Evolutionary conservation across 2,888 invertebrate species (phyloP).

Genomic region (Drosophila nigritarsus): DNA sequence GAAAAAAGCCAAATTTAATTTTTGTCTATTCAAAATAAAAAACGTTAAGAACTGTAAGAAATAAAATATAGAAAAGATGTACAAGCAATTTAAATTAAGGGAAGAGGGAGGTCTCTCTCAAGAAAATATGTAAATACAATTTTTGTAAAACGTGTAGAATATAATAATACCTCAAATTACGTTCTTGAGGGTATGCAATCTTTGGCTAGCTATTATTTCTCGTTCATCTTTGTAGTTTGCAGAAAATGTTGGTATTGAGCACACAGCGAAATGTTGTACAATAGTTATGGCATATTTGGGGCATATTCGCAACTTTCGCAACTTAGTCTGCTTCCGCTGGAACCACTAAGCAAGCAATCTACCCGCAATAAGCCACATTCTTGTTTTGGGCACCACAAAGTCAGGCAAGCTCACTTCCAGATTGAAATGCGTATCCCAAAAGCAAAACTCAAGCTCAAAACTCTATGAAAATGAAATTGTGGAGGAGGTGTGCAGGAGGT

Average conservation of each 20-base stretch:
- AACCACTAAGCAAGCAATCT: conserved; percentile 28
- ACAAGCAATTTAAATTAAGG: too few relatives aligned
- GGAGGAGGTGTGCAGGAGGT: neutral
- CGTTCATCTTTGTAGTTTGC: neutral
- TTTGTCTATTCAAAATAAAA: too few relatives aligned
- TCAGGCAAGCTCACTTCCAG: conserved; percentile 43
- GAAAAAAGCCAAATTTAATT: too few relatives aligned
- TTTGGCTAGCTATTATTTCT: neutral
- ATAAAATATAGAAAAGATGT: too few relatives aligned
- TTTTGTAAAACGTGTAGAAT: too few relatives aligned
- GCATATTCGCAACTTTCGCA: conserved; percentile 26
- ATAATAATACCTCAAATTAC: too few relatives aligned
- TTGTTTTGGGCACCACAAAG: conserved; percentile 38
- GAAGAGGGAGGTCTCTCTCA: too few relatives aligned
- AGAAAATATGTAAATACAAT: too few relatives aligned
- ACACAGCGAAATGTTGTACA: conserved; percentile 18
- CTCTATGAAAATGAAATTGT: conserved; percentile 10
- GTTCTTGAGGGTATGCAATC: neutral
- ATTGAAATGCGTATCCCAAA: conserved; percentile 31
- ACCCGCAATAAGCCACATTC: conserved; percentile 41
- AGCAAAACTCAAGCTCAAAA: conserved; percentile 32
- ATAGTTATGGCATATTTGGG: conserved; percentile 52
- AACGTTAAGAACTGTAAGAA: too few relatives aligned
- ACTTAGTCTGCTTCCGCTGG: conserved; percentile 22
- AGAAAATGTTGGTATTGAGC: conserved; percentile 17